These are phyloP conservation scores for Verasper variegatus DNA, from an alignment of 2,113 vertebrate genomes.

Conservation along the genomic window DNA sequence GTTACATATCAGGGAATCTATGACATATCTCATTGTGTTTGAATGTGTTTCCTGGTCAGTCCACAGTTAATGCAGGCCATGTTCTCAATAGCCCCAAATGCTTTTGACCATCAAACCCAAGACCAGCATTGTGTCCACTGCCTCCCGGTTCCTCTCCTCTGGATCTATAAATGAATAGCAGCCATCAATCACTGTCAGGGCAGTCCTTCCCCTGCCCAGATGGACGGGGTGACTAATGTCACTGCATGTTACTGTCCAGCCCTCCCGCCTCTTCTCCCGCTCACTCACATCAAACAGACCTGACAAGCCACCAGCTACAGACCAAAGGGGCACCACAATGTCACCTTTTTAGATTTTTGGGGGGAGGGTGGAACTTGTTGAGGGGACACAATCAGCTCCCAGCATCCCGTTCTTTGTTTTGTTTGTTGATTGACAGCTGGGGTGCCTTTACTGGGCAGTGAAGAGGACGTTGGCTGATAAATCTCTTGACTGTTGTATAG, in stretches of 20 bases:
- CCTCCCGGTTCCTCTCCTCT: slow-evolving; percentile 63
- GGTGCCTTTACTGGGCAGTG: slow-evolving; percentile 51
- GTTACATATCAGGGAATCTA: not conserved
- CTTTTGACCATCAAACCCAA: slow-evolving; percentile 39
- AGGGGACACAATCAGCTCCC: slow-evolving; percentile 74
- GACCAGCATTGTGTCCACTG: slow-evolving; percentile 29
- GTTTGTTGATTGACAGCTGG: slow-evolving; percentile 75
- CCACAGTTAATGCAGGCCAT: slow-evolving; percentile 30
- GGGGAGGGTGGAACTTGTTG: slow-evolving; percentile 72
- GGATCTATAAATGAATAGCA: slow-evolving; percentile 93
- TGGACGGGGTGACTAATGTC: slow-evolving; percentile 95
- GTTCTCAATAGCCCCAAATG: slow-evolving; percentile 68
- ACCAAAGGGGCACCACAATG: slow-evolving; percentile 89
- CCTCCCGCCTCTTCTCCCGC: slow-evolving; percentile 86
- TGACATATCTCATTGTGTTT: not conserved
- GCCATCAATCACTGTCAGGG: slow-evolving; percentile 98
- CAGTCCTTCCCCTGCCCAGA: slow-evolving; percentile 89
- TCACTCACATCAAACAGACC: slow-evolving; percentile 90
- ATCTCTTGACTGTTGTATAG: slow-evolving; percentile 31
- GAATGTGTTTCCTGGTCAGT: slow-evolving; percentile 28
- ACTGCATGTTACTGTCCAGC: slow-evolving; percentile 96
- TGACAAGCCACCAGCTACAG: slow-evolving; percentile 92
- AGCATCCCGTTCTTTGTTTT: slow-evolving; percentile 72
- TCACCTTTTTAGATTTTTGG: slow-evolving; percentile 91
- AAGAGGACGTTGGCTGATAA: slow-evolving; percentile 60